Base-by-base conservation (phyloP, 2,113 vertebrate genomes). In the Hylia prasina region DNA sequence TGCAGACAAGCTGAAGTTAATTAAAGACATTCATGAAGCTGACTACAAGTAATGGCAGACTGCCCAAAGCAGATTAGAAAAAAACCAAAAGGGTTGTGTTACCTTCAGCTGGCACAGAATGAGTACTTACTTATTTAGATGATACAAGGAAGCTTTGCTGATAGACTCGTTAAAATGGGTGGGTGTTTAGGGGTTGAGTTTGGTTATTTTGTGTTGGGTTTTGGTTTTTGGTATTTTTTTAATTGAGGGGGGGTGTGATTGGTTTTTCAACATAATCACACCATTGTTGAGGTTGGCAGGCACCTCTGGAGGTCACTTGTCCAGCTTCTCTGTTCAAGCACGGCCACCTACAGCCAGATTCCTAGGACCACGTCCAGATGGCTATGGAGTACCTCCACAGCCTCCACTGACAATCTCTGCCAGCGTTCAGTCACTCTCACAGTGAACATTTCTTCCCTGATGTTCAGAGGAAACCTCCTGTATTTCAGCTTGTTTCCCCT, bases 41-140 rank as follows among this genome's bases (percentile, higher is more conserved):
- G 86, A 72, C 86, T 88, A n/a, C n/a, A 80, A 73, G 64, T 31
- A 51, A 57, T 77, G 93, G 89, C 94, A 56, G 75, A 42, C 80
- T 54, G 86, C 94, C 96, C 30, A 35, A 81, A 70, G 35, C 21
- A 70, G 60, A 90, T 71, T 70, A 90, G 76, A 44, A 66, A 81
- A 58, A 86, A 25, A 0, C 20, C 35, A 45, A 20, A 83, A 82
- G 68, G 35, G 39, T 70, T 66, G 14, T 70, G 23, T 90, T 86
- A 56, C 82, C 39, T 92, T 82, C 69, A 33, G 3, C 71, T 88
- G 71, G 75, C 85, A 77, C 71, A 70, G 71, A 94, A 73, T 11
- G 44, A 44, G 35, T 13, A 35, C 51, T 81, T 71, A 24, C 42
- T 87, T 73, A 57, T 19, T 79, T 51, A 73, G 80, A 47, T 66